Conservation (phyloP, 2,888 invertebrate genomes). For the Cephus sareptanus region DNA sequence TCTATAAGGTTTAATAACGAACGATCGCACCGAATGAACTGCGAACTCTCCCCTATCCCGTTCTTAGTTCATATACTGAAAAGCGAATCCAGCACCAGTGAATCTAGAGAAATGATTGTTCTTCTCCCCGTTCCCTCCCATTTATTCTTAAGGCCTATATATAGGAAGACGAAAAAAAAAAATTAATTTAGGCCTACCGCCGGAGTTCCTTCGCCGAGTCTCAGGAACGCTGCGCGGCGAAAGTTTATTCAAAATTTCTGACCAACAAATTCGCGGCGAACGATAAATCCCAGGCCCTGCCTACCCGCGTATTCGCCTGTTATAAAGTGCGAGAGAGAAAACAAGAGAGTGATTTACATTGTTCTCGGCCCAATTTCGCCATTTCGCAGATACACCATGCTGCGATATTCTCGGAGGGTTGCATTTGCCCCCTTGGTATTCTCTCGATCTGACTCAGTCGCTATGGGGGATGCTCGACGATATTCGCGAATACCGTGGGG, state of each 20-base stretch:
- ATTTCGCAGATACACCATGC: conserved; percentile 45
- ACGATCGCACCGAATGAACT: too few species aligned
- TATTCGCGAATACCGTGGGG: not conserved
- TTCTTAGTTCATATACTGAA: too few species aligned
- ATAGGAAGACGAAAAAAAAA: not conserved
- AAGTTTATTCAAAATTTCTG: conserved; percentile 1
- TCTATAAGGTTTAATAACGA: too few species aligned
- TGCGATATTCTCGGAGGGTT: conserved; percentile 40
- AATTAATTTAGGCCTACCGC: not conserved
- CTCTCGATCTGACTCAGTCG: conserved; percentile 9
- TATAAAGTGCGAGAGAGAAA: not conserved
- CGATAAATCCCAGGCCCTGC: not conserved
- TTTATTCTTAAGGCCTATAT: too few species aligned
- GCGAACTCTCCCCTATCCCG: too few species aligned
- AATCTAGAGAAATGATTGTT: too few species aligned
- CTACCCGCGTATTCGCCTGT: conserved; percentile 17
- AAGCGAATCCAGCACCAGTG: too few species aligned
- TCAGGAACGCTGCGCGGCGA: not conserved
- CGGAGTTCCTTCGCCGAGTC: not conserved
- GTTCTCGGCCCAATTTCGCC: conserved; percentile 44
- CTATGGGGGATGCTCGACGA: not conserved
- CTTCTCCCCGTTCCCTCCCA: too few species aligned
- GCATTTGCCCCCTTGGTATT: conserved; percentile 32
- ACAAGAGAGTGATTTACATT: conserved; percentile 44
- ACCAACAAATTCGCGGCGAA: conserved; percentile 4